Percentiles rank a stretch among this genome's conserved stretches.
phyloP scores from a whole-genome alignment of 2,797 vertebrate species.

The Anguilla pacifica region DNA sequence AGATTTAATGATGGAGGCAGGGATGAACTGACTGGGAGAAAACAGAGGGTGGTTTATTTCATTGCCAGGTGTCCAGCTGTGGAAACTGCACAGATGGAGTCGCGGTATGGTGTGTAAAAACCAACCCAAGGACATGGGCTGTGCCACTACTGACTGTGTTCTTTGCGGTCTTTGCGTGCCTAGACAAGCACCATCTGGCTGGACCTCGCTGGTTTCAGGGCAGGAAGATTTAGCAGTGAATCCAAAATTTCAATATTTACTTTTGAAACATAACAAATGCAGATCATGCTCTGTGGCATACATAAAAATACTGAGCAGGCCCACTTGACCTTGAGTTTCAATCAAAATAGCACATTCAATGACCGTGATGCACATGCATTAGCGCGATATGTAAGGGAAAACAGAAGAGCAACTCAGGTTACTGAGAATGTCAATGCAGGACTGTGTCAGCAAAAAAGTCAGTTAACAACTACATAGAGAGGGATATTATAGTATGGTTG shows the following conservation, averaged over 20 bases:
- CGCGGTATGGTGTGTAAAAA: background rate
- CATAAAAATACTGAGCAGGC: too few species aligned
- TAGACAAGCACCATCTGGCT: background rate
- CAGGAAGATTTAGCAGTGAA: background rate
- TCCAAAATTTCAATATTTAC: background rate
- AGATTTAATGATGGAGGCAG: conserved; percentile 23
- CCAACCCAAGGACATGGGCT: background rate
- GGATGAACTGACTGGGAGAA: conserved; percentile 17
- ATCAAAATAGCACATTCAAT: too few species aligned
- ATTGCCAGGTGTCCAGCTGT: conserved; percentile 37
- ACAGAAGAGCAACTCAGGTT: too few species aligned
- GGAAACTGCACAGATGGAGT: conserved; percentile 39
- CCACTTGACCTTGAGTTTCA: too few species aligned
- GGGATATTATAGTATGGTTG: too few species aligned
- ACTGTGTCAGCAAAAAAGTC: too few species aligned
- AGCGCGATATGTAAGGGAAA: too few species aligned
- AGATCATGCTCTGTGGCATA: too few species aligned
- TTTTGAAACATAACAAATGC: background rate
- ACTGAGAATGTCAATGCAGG: too few species aligned
- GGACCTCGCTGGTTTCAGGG: background rate
- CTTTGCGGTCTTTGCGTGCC: background rate
- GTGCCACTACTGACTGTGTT: background rate
- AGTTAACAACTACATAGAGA: too few species aligned
- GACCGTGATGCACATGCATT: too few species aligned
- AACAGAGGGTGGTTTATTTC: conserved; percentile 40